Evolutionary conservation across 2,113 vertebrate genomes (phyloP).

Genomic region (Gobiocypris rarus): DNA sequence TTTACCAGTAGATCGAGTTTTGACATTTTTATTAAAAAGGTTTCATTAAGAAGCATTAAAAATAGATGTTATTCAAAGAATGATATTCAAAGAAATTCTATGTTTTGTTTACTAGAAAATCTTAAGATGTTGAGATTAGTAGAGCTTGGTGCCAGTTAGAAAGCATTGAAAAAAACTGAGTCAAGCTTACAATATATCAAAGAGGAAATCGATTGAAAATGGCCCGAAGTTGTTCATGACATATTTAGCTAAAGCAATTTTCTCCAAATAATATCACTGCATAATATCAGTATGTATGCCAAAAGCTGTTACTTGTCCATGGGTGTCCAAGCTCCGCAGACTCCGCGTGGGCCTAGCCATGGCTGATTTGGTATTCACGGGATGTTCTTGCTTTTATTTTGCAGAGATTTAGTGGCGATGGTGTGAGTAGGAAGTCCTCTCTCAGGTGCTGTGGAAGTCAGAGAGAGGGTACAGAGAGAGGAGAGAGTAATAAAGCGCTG

Average conservation of each 20-base stretch:
- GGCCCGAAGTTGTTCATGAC: constrained; percentile 6
- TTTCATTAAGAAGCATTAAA: not conserved
- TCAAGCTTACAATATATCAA: not conserved
- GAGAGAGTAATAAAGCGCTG: constrained; percentile 60
- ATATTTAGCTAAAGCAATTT: constrained; percentile 17
- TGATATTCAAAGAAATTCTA: no score
- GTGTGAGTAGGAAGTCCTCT: constrained; percentile 35
- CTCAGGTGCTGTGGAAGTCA: constrained; percentile 45
- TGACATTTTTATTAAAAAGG: no score
- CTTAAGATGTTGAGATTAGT: not conserved
- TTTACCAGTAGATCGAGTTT: not conserved
- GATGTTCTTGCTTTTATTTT: constrained; percentile 51
- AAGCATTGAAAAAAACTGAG: not conserved
- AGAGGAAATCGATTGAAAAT: constrained; percentile 11
- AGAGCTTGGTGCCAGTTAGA: not conserved
- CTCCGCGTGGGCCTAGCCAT: constrained; percentile 7
- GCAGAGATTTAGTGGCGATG: constrained; percentile 33
- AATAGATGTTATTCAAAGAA: no score
- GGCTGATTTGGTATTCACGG: constrained; percentile 47
- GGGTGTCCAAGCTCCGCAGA: not conserved
- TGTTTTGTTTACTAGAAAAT: not conserved
- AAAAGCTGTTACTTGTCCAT: constrained; percentile 15
- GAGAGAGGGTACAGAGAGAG: constrained; percentile 54
- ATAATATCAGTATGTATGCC: not conserved
- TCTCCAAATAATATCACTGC: constrained; percentile 3